phyloP scores from a whole-genome alignment of 2,113 vertebrate species.

The Caracal caracal region DNA sequence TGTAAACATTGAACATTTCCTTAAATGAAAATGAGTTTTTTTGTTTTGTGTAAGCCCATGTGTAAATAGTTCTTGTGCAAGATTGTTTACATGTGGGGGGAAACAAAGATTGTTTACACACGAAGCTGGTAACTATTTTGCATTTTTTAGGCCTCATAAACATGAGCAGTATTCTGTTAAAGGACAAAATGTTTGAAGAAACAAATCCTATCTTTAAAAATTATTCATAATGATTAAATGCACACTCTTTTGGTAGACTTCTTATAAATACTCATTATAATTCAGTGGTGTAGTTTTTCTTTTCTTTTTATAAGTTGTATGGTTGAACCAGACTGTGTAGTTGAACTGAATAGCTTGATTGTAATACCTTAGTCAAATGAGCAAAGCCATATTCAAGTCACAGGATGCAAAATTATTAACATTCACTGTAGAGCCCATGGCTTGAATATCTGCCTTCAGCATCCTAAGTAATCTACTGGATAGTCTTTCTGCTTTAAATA shows the following conservation, averaged over 20 bases:
- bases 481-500: constrained; percentile 51
- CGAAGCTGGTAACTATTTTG: constrained; percentile 33
- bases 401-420: constrained; percentile 58
- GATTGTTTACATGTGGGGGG: neutral
- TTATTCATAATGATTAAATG: constrained; percentile 49
- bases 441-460: constrained; percentile 61
- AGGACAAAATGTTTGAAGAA: constrained; percentile 28
- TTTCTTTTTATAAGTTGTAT: constrained; percentile 24
- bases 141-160: constrained; percentile 30
- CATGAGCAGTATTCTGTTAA: neutral
- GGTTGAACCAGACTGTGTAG: constrained; percentile 31
- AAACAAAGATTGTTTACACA: constrained; percentile 7
- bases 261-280: constrained; percentile 47
- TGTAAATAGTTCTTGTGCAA: constrained; percentile 24
- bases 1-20: constrained; percentile 22
- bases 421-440: constrained; percentile 46
- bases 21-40: constrained; percentile 35
- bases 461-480: constrained; percentile 1
- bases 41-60: constrained; percentile 1
- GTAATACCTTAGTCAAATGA: constrained; percentile 63
- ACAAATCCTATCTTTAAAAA: constrained; percentile 38
- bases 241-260: constrained; percentile 37
- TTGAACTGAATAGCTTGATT: constrained; percentile 70
- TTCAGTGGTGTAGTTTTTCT: constrained; percentile 27
- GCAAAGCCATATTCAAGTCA: constrained; percentile 66